Percentiles rank a stretch among this genome's conserved stretches.
Conservation (phyloP, 2,888 invertebrate species). For the Hydraecia micacea region DNA sequence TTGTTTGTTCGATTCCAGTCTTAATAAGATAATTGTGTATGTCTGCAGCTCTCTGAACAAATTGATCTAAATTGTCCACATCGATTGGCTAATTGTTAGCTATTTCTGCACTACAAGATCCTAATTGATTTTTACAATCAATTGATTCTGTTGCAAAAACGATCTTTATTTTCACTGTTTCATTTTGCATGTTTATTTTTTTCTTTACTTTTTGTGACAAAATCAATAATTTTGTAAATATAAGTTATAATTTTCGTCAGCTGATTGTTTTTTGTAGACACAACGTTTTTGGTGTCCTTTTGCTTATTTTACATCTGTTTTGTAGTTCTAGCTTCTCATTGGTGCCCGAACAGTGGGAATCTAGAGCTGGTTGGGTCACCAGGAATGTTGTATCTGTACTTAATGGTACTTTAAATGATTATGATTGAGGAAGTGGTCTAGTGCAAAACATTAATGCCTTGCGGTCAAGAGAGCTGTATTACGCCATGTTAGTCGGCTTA, state of each 20-base stretch:
- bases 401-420: slow-evolving; percentile 51
- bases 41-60: slow-evolving; percentile 37
- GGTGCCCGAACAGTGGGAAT: slow-evolving; percentile 81
- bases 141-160: slow-evolving; percentile 80
- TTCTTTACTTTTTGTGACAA: slow-evolving; percentile 77
- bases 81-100: slow-evolving; percentile 51
- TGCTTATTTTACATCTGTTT: slow-evolving; percentile 35
- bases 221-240: slow-evolving; percentile 73
- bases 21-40: slow-evolving; percentile 26
- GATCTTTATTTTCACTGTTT: slow-evolving; percentile 56
- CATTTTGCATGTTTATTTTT: slow-evolving; percentile 66
- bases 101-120: slow-evolving; percentile 31
- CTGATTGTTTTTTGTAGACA: slow-evolving; percentile 62
- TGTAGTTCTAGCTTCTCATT: slow-evolving; percentile 69
- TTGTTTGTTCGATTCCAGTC: slow-evolving; percentile 40
- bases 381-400: slow-evolving; percentile 52
- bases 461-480: slow-evolving; percentile 39
- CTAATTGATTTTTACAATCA: slow-evolving; percentile 68
- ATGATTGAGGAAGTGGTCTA: slow-evolving; percentile 54
- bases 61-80: slow-evolving; percentile 51
- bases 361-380: slow-evolving; percentile 57
- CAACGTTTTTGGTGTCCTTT: slow-evolving; percentile 64
- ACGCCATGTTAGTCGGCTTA: slow-evolving; percentile 19
- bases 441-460: slow-evolving; percentile 50
- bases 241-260: slow-evolving; percentile 32